Conservation (phyloP, 1,140 invertebrate species). For the Ips typographus region DNA sequence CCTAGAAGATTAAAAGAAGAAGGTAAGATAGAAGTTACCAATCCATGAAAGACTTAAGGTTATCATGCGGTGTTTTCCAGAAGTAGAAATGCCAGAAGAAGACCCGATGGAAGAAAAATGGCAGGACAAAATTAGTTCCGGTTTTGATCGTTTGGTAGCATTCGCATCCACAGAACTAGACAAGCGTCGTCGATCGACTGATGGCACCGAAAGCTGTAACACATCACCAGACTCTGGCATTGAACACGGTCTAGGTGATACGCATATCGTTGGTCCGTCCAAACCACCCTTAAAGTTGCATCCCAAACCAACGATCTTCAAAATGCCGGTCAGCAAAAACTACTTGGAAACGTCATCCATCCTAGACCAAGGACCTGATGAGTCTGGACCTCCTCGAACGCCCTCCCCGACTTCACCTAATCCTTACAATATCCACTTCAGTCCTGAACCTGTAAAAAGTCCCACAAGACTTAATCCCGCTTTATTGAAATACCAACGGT, state of each 20-base stretch:
- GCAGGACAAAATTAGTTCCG: constrained; percentile 83
- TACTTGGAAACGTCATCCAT: constrained; percentile 56
- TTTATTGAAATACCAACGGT: constrained; percentile 65
- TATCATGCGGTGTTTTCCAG: constrained; percentile 12
- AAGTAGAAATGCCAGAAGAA: constrained; percentile 57
- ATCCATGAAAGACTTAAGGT: background rate
- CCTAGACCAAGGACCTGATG: constrained; percentile 52
- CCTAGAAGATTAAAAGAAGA: constrained; percentile 48
- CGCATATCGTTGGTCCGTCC: constrained; percentile 57
- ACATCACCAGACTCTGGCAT: constrained; percentile 77
- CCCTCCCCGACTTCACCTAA: constrained; percentile 66
- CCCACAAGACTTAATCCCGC: constrained; percentile 51
- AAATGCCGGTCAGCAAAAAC: constrained; percentile 49
- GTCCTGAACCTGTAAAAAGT: constrained; percentile 48
- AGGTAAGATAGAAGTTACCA: constrained; percentile 41
- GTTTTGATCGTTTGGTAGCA: constrained; percentile 83
- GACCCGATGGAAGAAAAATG: constrained; percentile 70
- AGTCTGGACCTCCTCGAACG: constrained; percentile 64
- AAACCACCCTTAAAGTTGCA: constrained; percentile 48
- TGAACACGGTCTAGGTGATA: constrained; percentile 63
- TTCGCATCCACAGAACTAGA: constrained; percentile 84
- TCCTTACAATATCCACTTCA: constrained; percentile 49
- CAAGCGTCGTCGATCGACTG: constrained; percentile 74
- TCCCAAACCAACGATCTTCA: constrained; percentile 51
- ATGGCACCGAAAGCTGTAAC: constrained; percentile 68